Conservation (phyloP, 2,113 vertebrate genomes). For the Lota lota region DNA sequence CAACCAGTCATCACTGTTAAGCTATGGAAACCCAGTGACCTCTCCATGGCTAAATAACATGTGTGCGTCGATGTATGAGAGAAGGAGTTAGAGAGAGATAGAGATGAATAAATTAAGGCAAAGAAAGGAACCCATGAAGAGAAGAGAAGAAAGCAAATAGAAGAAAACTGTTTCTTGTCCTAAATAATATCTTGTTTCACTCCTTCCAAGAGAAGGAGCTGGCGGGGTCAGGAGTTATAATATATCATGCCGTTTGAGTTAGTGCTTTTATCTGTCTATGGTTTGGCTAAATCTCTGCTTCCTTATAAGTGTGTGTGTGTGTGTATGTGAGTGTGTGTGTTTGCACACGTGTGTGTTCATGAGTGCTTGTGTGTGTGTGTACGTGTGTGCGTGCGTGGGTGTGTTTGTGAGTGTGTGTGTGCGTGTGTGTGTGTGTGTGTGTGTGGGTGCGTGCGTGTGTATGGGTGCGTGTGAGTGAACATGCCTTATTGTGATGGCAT, state of each 20-base stretch:
- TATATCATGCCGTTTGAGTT: neutral
- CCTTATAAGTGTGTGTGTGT: conserved; percentile 9
- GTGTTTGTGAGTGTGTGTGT: conserved; percentile 23
- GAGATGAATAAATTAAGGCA: neutral
- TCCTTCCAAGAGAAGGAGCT: neutral
- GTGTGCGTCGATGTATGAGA: too few relatives aligned
- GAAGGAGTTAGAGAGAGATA: conserved; percentile 2
- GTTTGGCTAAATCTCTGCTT: conserved; percentile 16
- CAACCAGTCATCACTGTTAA: too few relatives aligned
- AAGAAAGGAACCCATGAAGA: neutral
- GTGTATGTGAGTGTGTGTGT: conserved; percentile 21
- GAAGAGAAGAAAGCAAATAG: neutral
- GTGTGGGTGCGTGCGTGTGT: conserved; percentile 11
- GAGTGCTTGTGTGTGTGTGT: conserved; percentile 2
- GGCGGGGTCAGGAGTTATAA: conserved; percentile 21
- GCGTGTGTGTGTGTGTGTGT: conserved; percentile 6
- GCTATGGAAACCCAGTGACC: too few relatives aligned
- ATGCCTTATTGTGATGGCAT: neutral
- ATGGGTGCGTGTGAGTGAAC: neutral
- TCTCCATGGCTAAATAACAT: too few relatives aligned
- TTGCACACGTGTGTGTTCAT: conserved; percentile 12
- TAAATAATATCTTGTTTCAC: too few relatives aligned
- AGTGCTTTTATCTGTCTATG: conserved; percentile 16
- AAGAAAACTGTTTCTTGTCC: too few relatives aligned
- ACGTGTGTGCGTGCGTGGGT: conserved; percentile 13